Base-by-base conservation (phyloP, 2,797 vertebrate genomes). In the Tympanoctomys barrerae region DNA sequence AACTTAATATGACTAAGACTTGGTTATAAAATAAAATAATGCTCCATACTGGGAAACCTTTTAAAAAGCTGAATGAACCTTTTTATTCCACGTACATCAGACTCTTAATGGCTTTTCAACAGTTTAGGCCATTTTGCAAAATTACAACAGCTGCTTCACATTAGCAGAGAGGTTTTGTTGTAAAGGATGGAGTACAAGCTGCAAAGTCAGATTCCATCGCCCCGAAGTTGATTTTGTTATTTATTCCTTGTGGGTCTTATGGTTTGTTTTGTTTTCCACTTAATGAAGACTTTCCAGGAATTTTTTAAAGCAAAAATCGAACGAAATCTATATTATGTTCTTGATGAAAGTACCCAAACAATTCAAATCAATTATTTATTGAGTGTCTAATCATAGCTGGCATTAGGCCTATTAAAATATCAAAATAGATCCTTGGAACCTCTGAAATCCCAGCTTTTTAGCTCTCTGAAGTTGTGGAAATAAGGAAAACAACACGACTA, bases 81-180 rank as follows among this genome's bases (percentile, higher is more conserved):
- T 98, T 98, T 98, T 98, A 98, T 98, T 98, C 98, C 98, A 98
- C 97, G 98, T 98, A 98, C 98, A 98, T 98, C 98, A 98, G 97
- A 96, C 98, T 98, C 98, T 96, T 98, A 98, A 98, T 98, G 97
- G 97, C 98, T 98, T 98, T 98, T 98, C 98, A 98, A 98, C 98
- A 98, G 98, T 98, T 98, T 97, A 96, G 98, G 89, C 97, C 93
- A 96, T 98, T 98, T 98, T 98, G 98, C 98, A 96, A 98, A 98
- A 98, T 98, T 98, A 89, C 97, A 97, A 96, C 98, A 99, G 98
- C 98, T 98, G 98, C 98, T 98, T 98, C 97, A 93, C 95, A 98
- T 99, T 99, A 99, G 97, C 81, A 90, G 94, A 87, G 94, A 96
- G 94, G 82, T 97, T 98, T 98, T 97, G 97, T 98, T 98, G 97